Base-by-base conservation (phyloP, 30 jellyfish, hydroid and myxozoan species). In the Catostylus mosaicus region DNA sequence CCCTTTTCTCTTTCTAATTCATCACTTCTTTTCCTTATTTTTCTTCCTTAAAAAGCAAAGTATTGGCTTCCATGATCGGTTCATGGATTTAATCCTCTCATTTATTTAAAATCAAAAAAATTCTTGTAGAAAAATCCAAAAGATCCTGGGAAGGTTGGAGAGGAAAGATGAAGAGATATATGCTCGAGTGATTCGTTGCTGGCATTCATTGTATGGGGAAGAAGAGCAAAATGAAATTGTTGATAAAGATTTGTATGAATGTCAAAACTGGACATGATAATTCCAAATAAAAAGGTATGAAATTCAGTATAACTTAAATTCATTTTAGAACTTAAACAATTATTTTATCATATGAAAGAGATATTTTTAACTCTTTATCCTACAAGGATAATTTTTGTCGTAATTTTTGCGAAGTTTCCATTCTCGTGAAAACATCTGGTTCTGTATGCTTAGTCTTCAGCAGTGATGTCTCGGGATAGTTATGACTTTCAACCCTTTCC, bases 171-270 rank as follows among this genome's bases (percentile, higher is more conserved):
- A 30, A 9, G 22, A 63, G 20, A 24, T 32, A 27, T 35, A 18
- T 18, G 57, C 30, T 0, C 62, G 37, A 23, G 23, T 78, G 36
- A 78, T 78, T 14, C 38, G 10, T 30, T 30, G 20, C 4, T 78
- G 89, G 89, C 45, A 46, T 24, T 26, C 36, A 30, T n/a, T 78
- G 35, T 78, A 78, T 30, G 3, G 40, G 6, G 27, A 34, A 18
- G 89, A 62, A 26, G 73, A 48, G 22, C 36, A 73, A 29, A 33
- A 63, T 51, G 65, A 29, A 7, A 59, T 62, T 6, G 29, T 33
- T 29, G 89, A 64, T 31, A 45, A 43, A 47, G 89, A 79, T 52
- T 24, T 43, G 30, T 30, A 79, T 26, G 75, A 63, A 30, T 77
- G 37, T 32, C 89, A 63, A 45, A 46, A 79, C 36, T 79, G 74